Evolutionary conservation across 2,888 invertebrate species (phyloP).

Genomic region (Clivina fossor): DNA sequence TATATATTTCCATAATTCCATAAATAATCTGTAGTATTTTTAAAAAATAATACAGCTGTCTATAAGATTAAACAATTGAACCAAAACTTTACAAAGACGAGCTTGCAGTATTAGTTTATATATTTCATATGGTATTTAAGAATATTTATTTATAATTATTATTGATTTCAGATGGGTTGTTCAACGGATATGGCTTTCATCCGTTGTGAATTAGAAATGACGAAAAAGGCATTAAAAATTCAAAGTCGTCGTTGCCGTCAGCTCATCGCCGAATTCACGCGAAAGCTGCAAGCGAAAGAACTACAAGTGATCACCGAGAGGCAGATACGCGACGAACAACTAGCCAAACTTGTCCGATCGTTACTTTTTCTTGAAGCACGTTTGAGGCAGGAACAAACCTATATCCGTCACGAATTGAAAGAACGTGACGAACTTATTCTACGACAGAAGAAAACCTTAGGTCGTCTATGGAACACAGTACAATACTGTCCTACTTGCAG

Average conservation of each 20-base stretch:
- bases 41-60: no score
- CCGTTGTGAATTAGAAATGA: constrained; percentile 66
- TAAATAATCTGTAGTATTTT: no score
- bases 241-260: constrained; percentile 69
- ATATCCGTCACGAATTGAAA: constrained; percentile 66
- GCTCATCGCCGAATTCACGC: constrained; percentile 66
- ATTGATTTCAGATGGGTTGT: constrained; percentile 66
- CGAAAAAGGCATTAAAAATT: constrained; percentile 66
- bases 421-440: constrained; percentile 73
- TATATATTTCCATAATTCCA: no score
- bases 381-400: constrained; percentile 71
- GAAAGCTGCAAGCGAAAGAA: constrained; percentile 62
- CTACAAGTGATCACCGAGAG: constrained; percentile 63
- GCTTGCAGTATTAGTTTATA: no score
- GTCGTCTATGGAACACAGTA: constrained; percentile 61
- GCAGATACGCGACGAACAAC: constrained; percentile 68
- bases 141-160: constrained; percentile 40
- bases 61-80: no score
- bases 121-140: neutral
- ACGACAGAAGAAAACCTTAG: constrained; percentile 69
- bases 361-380: constrained; percentile 72
- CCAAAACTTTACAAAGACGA: no score
- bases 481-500: constrained; percentile 53
- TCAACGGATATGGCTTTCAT: constrained; percentile 62
- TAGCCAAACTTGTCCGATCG: constrained; percentile 69